phyloP scores from a whole-genome alignment of 2,113 vertebrate genomes.

The Ammodytes marinus region DNA sequence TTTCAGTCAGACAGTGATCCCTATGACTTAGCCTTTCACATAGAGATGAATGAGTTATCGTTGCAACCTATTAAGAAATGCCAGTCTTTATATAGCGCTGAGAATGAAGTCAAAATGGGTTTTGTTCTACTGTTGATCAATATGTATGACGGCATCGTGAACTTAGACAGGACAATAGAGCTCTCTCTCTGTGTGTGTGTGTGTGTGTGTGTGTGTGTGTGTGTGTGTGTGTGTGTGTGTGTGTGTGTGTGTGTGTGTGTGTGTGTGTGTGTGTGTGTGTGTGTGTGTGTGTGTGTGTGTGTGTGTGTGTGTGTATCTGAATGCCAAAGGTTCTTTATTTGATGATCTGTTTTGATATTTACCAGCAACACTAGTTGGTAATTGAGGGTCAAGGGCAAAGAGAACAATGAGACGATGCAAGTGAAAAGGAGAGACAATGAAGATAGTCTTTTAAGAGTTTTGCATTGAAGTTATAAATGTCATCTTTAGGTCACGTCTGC shows the following conservation, averaged over 20 bases:
- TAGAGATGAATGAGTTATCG: conserved; percentile 89
- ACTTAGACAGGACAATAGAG: conserved; percentile 34
- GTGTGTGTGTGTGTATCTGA: conserved; percentile 52
- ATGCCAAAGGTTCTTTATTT: conserved; percentile 53
- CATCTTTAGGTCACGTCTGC: not conserved
- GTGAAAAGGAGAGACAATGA: conserved; percentile 9
- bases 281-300: no score
- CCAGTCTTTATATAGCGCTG: conserved; percentile 77
- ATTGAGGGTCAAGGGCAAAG: conserved; percentile 48
- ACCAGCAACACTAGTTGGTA: conserved; percentile 35
- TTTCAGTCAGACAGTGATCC: conserved; percentile 70
- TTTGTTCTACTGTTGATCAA: conserved; percentile 77
- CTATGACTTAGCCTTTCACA: conserved; percentile 77
- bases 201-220: no score
- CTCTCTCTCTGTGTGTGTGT: not conserved
- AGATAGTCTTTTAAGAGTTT: conserved; percentile 5
- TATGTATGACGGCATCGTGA: conserved; percentile 64
- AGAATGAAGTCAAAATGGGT: conserved; percentile 81
- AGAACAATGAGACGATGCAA: conserved; percentile 22
- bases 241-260: no score
- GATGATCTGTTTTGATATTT: conserved; percentile 57
- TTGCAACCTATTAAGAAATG: conserved; percentile 83
- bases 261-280: no score
- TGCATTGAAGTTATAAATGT: not conserved
- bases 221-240: no score